Evolutionary conservation across 2,113 vertebrate genomes (phyloP).

Genomic region (Aphyosemion australe): DNA sequence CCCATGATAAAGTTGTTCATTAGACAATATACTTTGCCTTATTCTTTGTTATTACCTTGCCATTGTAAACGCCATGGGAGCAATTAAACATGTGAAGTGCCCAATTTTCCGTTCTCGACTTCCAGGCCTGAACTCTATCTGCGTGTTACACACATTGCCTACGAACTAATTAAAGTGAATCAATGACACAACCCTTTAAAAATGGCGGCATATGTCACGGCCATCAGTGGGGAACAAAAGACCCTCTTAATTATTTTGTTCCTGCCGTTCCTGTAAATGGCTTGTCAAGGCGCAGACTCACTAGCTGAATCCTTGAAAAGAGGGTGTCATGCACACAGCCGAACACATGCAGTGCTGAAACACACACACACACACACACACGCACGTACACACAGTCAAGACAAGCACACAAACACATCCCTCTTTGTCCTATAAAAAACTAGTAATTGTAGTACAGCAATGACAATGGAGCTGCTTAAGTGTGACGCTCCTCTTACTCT

Average conservation of each 20-base stretch:
- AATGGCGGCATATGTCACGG: constrained; percentile 75
- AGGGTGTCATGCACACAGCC: constrained; percentile 48
- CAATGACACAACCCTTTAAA: constrained; percentile 76
- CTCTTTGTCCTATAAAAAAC: constrained; percentile 67
- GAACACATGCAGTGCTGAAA: constrained; percentile 10
- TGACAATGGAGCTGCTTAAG: constrained; percentile 68
- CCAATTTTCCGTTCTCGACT: constrained; percentile 72
- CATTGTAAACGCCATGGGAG: constrained; percentile 72
- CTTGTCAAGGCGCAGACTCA: constrained; percentile 69
- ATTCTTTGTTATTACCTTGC: constrained; percentile 68
- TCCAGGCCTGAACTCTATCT: constrained; percentile 69
- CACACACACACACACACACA: not conserved
- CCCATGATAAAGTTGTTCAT: constrained; percentile 69
- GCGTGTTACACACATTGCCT: constrained; percentile 69
- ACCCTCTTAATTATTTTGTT: constrained; percentile 82
- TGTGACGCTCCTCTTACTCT: constrained; percentile 69
- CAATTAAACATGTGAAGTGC: constrained; percentile 78
- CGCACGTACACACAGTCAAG: not conserved
- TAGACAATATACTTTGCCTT: constrained; percentile 66
- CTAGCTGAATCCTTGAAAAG: constrained; percentile 54
- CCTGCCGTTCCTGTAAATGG: constrained; percentile 69
- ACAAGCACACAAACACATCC: constrained; percentile 25
- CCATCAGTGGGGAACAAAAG: constrained; percentile 74
- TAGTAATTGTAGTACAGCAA: constrained; percentile 76
- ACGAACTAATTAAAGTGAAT: constrained; percentile 83